Base-by-base conservation (phyloP, 2,888 invertebrate species). In the Phengaris arion region DNA sequence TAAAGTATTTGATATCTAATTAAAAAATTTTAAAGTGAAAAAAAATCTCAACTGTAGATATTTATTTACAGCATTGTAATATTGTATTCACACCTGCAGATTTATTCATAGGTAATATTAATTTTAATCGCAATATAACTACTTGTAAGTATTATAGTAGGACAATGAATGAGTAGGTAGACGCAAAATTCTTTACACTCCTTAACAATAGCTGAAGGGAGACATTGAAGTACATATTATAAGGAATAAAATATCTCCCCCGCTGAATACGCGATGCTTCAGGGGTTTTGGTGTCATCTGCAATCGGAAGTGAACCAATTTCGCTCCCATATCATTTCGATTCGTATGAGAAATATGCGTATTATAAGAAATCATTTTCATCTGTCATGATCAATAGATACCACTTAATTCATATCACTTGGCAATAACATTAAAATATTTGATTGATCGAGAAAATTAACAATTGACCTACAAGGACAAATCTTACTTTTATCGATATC, bases 271-370 rank as follows among this genome's bases (percentile, higher is more conserved):
- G 22, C 48, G 51, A 51, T 51, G 72, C 72, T 72, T 35, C 72
- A 35, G 35, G 72, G 72, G 54, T 52, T 54, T 51, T 15, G 70
- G 52, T 72, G 52, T 22, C 54, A 54, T 72, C 72, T 72, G 72
- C 52, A 52, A 72, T 22, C 54, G 72, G 52, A 72, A 72, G 52
- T 72, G 54, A 72, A 54, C 72, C 22, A 54, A 72, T 54, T 72
- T 72, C 52, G 35, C 35, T 54, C 52, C 52, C 72, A 72, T 70
- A 22, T 70, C 15, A 70, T 70, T 52, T 46, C 70, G n/a, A 68
- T 46, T 48, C 48, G 52, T 15, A 72, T 72, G 54, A 48, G 70
- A 70, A 51, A 48, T 51, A 52, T 70, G 15, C 45, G 12, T 48
- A 69, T 72, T 48, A 48, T 54, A 8, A 6, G 13, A 52, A 72